phyloP scores from a whole-genome alignment of 2,113 vertebrate genomes.

The Campylomormyrus numenius region DNA sequence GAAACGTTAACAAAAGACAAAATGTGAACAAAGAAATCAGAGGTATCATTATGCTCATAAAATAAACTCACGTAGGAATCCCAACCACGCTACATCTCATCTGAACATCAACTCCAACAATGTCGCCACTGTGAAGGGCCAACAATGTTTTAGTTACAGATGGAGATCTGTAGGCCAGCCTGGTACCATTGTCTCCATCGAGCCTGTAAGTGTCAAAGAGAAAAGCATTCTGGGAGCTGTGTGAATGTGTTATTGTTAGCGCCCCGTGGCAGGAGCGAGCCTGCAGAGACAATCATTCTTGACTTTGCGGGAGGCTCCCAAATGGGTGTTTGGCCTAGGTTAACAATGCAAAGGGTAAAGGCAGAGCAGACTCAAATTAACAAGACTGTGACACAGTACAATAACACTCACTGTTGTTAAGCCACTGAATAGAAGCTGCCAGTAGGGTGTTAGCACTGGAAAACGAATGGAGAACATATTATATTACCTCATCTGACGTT shows the following conservation, averaged over 20 bases:
- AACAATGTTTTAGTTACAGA: slow-evolving; percentile 3
- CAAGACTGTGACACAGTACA: neutral
- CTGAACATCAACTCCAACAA: neutral
- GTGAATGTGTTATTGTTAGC: slow-evolving; percentile 52
- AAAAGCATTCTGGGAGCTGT: neutral
- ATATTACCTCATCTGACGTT: neutral
- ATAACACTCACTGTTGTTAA: neutral
- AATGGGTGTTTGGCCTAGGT: slow-evolving; percentile 3
- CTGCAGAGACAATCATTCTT: slow-evolving; percentile 14
- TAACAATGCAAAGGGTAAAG: slow-evolving; percentile 22
- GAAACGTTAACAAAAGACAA: neutral
- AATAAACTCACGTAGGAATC: slow-evolving; percentile 8
- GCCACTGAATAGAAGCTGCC: neutral
- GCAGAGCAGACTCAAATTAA: neutral
- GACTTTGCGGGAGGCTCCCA: slow-evolving; percentile 8
- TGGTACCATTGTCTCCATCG: neutral
- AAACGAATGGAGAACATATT: neutral
- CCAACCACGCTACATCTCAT: neutral
- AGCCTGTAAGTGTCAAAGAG: neutral
- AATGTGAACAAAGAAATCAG: neutral
- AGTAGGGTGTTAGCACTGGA: neutral
- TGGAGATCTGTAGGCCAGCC: slow-evolving; percentile 7
- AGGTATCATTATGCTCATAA: neutral
- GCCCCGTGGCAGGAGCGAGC: slow-evolving; percentile 45
- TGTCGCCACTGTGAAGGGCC: neutral